Evolutionary conservation across 2,113 vertebrate species (phyloP).

Genomic region (Limanda limanda): DNA sequence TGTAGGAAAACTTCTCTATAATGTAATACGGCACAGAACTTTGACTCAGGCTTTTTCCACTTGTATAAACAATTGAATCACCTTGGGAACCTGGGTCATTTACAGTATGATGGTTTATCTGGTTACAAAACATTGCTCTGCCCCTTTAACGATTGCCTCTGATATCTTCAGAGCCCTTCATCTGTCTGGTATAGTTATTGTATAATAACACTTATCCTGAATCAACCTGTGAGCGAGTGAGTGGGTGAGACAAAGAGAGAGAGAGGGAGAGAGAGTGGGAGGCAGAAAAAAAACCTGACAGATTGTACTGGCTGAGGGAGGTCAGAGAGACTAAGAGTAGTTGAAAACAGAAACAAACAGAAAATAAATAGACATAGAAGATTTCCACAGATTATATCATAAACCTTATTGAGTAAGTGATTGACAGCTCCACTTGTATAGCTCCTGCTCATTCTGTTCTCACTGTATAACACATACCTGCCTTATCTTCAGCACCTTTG

Average conservation of each 20-base stretch:
- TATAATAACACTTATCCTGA: conserved; percentile 8
- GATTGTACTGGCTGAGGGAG: not conserved
- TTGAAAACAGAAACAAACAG: not conserved
- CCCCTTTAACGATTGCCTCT: not conserved
- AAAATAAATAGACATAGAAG: conserved; percentile 1
- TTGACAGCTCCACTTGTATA: not conserved
- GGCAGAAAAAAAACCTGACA: not conserved
- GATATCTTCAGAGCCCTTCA: not conserved
- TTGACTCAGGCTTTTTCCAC: not conserved
- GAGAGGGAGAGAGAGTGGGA: not conserved
- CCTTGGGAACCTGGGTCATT: not conserved
- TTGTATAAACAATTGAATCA: not conserved
- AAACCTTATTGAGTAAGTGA: conserved; percentile 5
- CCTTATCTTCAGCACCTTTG: not conserved
- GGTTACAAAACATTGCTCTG: not conserved
- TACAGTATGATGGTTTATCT: not conserved
- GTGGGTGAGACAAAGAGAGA: not conserved
- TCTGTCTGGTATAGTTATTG: too few relatives aligned
- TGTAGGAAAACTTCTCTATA: not conserved
- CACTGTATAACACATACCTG: not conserved
- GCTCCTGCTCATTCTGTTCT: not conserved
- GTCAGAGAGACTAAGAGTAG: not conserved
- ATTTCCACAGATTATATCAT: not conserved
- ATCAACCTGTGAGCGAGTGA: not conserved
- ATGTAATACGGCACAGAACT: not conserved